A percentile compares a stretch with the other conserved stretches of the same genome.
phyloP scores from a whole-genome alignment of 2,797 vertebrate genomes.

The Acipenser oxyrinchus region DNA sequence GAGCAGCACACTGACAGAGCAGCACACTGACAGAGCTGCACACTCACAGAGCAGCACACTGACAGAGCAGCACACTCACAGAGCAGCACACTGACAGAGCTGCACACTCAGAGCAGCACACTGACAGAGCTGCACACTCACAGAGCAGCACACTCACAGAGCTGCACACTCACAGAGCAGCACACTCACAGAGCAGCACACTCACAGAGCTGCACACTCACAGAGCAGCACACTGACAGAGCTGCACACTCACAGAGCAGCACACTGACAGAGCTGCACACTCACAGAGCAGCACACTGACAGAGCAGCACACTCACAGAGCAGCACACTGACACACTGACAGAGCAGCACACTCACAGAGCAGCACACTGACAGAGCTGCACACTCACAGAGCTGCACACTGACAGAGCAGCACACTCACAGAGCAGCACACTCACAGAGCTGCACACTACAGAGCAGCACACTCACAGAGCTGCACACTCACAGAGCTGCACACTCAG shows the following conservation, averaged over 20 bases:
- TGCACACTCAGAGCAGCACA: no score
- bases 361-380: not conserved
- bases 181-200: conserved; percentile 21
- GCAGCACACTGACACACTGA: not conserved
- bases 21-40: no score
- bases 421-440: no score
- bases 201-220: conserved; percentile 20
- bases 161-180: not conserved
- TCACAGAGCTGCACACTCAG: not conserved
- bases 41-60: no score
- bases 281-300: not conserved
- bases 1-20: no score
- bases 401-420: not conserved
- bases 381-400: not conserved
- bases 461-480: not conserved
- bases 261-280: not conserved
- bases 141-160: conserved; percentile 4
- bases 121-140: not conserved
- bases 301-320: not conserved
- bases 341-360: not conserved
- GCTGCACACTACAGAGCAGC: not conserved
- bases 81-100: no score
- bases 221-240: conserved; percentile 4
- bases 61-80: no score
- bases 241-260: conserved; percentile 3